Conservation (phyloP, 2,113 vertebrate genomes). For the mouse (Mus musculus) region GRCm39 chr16:3886501-3887000, state of each 20-base stretch:
- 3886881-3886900: constrained; percentile 69
- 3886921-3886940: not conserved
- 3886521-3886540: constrained; percentile 13
- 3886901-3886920: not conserved
- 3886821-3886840: constrained; percentile 42
- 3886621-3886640: not conserved
- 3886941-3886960: not conserved
- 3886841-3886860: constrained; percentile 47
- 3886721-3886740: constrained; percentile 92
- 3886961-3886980: not conserved
- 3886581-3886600: not conserved
- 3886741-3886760: constrained; percentile 92
- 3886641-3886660: constrained; percentile 37
- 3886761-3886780: constrained; percentile 87
- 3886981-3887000: not conserved
- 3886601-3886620: not conserved
- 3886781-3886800: constrained; percentile 90
- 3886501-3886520: constrained; percentile 1
- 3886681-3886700: not conserved
- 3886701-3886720: constrained; percentile 77
- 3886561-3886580: not conserved
- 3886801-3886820: constrained; percentile 47
- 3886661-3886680: constrained; percentile 30
- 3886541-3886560: not conserved
- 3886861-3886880: constrained; percentile 70